Conservation (phyloP, 2,113 vertebrate genomes). For the Nannospalax galili region DNA sequence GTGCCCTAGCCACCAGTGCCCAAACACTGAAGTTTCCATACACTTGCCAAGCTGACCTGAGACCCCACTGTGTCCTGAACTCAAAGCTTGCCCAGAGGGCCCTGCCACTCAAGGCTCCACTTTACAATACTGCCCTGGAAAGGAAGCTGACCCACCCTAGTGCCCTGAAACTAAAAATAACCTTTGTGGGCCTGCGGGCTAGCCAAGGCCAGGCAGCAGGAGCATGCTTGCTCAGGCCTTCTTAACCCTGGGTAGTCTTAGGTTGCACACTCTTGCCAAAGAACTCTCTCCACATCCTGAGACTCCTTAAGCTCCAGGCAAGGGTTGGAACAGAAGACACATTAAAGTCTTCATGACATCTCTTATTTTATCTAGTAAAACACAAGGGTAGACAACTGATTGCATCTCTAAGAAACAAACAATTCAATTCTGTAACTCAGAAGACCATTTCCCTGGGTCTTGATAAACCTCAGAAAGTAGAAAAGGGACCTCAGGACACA, state of each 20-base stretch:
- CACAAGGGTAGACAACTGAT: background rate
- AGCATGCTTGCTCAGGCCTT: background rate
- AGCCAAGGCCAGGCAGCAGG: background rate
- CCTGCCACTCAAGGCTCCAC: conserved; percentile 57
- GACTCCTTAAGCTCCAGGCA: background rate
- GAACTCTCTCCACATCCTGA: background rate
- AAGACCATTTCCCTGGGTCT: conserved; percentile 17
- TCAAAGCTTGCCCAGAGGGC: conserved; percentile 20
- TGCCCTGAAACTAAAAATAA: conserved; percentile 63
- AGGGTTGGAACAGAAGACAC: background rate
- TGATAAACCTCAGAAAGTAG: conserved; percentile 58
- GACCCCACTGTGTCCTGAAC: background rate
- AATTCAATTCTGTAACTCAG: conserved; percentile 41
- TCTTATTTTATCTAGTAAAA: conserved; percentile 39
- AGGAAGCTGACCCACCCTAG: conserved; percentile 59
- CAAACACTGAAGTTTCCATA: conserved; percentile 28
- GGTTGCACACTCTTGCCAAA: background rate
- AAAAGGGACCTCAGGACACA: conserved; percentile 49
- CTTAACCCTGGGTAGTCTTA: conserved; percentile 17
- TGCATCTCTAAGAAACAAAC: conserved; percentile 44
- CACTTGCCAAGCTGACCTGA: background rate
- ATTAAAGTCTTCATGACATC: conserved; percentile 22
- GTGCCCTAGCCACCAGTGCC: background rate
- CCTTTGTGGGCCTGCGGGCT: background rate
- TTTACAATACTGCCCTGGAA: conserved; percentile 53